A percentile compares a stretch with the other conserved stretches of the same genome.
Evolutionary conservation across 2,113 vertebrate genomes (phyloP).

Genomic region (Lepus timidus): DNA sequence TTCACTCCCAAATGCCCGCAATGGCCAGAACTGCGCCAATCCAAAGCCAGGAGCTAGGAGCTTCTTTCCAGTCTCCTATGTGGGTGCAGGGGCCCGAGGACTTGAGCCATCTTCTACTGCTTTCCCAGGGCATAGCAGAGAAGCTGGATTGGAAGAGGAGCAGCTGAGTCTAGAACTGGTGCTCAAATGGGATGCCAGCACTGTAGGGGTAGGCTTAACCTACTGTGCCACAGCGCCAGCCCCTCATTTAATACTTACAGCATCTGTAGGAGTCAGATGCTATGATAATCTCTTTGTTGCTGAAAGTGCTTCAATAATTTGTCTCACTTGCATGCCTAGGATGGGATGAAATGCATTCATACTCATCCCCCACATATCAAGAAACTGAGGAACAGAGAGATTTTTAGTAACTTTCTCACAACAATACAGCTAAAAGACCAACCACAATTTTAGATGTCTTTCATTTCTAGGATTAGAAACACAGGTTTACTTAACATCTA

Average conservation of each 20-base stretch:
- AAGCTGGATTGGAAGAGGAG: no score
- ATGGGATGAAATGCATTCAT: background rate
- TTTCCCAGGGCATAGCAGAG: no score
- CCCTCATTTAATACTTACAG: background rate
- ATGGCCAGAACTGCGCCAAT: no score
- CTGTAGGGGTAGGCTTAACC: no score
- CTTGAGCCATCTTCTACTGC: no score
- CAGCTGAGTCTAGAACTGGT: no score
- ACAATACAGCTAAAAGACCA: background rate
- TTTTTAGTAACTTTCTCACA: slow-evolving; percentile 1
- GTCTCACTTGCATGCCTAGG: background rate
- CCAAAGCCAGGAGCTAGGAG: no score
- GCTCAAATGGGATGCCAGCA: no score
- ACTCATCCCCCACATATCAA: background rate
- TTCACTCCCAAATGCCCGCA: no score
- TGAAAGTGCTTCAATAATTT: slow-evolving; percentile 6
- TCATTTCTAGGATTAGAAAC: background rate
- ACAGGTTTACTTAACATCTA: background rate
- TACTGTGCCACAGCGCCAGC: no score
- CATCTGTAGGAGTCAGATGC: background rate
- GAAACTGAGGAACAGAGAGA: background rate
- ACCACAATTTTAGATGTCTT: background rate
- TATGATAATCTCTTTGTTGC: background rate
- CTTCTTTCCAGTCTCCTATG: no score
- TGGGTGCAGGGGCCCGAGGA: no score